Evolutionary conservation across 2,888 invertebrate genomes (phyloP).

Genomic region (Loripinus fragilis): DNA sequence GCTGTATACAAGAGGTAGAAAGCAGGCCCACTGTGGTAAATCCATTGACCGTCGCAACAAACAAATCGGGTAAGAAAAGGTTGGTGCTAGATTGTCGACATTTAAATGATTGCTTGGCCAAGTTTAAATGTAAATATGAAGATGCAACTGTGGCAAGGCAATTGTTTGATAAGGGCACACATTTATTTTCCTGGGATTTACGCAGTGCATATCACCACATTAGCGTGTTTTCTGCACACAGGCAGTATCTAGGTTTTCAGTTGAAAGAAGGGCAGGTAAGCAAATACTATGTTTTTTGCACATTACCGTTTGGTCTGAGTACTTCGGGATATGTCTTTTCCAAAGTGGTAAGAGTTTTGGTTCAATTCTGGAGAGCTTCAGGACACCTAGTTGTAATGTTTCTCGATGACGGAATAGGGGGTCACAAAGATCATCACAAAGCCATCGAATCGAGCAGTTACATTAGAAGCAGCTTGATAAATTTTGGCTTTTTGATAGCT

Average conservation of each 20-base stretch:
- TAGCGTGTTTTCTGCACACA: conserved; percentile 27
- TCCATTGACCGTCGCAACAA: conserved; percentile 36
- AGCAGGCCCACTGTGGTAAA: conserved; percentile 26
- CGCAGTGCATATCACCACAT: conserved; percentile 33
- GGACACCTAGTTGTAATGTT: conserved; percentile 34
- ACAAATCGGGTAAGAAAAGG: conserved; percentile 22
- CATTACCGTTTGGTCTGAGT: conserved; percentile 38
- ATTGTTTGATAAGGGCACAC: conserved; percentile 13
- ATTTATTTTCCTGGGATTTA: conserved; percentile 27
- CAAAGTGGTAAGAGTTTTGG: conserved; percentile 24
- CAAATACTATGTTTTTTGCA: conserved; percentile 30
- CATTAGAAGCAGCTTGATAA: conserved; percentile 30
- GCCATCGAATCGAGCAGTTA: conserved; percentile 17
- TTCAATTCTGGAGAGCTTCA: conserved; percentile 23
- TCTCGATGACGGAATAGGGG: conserved; percentile 40
- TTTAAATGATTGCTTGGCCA: conserved; percentile 24
- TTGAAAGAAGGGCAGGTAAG: conserved; percentile 11
- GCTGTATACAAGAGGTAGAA: conserved; percentile 22
- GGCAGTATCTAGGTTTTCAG: conserved; percentile 30
- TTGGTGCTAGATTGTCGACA: conserved; percentile 36
- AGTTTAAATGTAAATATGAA: conserved; percentile 39
- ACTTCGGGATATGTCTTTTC: conserved; percentile 35
- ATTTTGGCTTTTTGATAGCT: conserved; percentile 57
- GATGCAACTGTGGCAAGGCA: conserved; percentile 14
- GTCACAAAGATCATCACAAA: neutral